phyloP scores from a whole-genome alignment of 1,140 invertebrate species.

The Cyclina sinensis region DNA sequence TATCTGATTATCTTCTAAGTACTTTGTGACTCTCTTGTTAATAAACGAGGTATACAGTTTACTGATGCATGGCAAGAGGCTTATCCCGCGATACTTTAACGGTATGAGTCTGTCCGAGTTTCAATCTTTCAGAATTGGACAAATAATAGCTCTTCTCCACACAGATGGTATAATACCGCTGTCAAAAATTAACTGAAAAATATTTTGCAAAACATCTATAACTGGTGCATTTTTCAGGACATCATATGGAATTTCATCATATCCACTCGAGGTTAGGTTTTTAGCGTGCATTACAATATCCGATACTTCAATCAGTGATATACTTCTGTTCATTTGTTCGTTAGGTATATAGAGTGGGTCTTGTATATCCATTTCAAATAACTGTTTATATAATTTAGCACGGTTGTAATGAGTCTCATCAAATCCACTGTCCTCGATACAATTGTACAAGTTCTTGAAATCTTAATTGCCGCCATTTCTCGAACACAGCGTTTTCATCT shows the following conservation, averaged over 20 bases:
- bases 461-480: no score
- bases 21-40: conserved; percentile 10
- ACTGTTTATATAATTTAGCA: not conserved
- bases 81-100: conserved; percentile 17
- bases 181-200: conserved; percentile 48
- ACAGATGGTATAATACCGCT: conserved; percentile 1
- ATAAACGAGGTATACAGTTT: conserved; percentile 45
- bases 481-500: no score
- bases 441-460: no score
- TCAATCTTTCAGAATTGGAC: conserved; percentile 44
- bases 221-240: not conserved
- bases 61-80: conserved; percentile 1
- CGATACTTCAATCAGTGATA: not conserved
- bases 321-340: not conserved
- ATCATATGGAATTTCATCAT: conserved; percentile 27
- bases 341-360: not conserved
- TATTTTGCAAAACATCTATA: not conserved
- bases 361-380: no score
- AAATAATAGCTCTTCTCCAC: no score
- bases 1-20: conserved; percentile 22
- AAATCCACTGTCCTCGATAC: no score
- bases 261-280: not conserved
- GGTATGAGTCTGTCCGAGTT: conserved; percentile 11
- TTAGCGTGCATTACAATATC: conserved; percentile 17
- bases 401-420: no score